Conservation (phyloP, 2,888 invertebrate genomes). For the Dolichomitus sp. region DNA sequence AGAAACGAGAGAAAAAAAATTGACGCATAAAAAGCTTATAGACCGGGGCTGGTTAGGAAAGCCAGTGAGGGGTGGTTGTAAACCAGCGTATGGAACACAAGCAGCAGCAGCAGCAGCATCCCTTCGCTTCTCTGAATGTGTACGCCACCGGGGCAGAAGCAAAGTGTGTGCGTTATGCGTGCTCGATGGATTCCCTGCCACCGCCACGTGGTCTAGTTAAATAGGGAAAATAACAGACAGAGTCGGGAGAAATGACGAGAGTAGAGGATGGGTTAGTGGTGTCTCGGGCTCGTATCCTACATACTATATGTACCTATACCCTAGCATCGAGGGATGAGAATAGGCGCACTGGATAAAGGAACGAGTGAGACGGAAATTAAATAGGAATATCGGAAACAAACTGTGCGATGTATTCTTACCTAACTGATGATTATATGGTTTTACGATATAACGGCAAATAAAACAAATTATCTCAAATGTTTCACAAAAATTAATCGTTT, state of each 20-base stretch:
- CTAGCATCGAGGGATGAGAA: constrained; percentile 29
- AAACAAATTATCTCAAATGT: background rate
- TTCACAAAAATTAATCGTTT: too few relatives aligned
- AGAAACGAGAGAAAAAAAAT: constrained; percentile 46
- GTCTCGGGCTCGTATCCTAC: constrained; percentile 3
- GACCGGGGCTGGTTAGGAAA: constrained; percentile 52
- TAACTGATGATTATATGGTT: constrained; percentile 2
- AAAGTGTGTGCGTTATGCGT: constrained; percentile 44
- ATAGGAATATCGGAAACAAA: constrained; percentile 49
- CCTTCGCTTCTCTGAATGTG: constrained; percentile 57
- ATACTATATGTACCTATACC: background rate
- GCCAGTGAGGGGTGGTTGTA: constrained; percentile 45
- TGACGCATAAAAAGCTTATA: constrained; percentile 60
- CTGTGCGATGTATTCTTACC: constrained; percentile 10
- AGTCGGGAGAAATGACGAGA: constrained; percentile 41
- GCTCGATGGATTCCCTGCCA: constrained; percentile 43
- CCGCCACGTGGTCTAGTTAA: constrained; percentile 68
- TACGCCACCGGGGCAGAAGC: constrained; percentile 55
- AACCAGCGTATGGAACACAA: constrained; percentile 36
- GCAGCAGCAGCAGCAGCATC: constrained; percentile 52
- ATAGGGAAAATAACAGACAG: constrained; percentile 60
- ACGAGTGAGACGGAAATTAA: constrained; percentile 26
- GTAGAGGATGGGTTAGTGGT: constrained; percentile 38
- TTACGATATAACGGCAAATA: background rate
- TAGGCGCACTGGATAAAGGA: constrained; percentile 16